Percentiles rank a stretch among this genome's conserved stretches.
These are phyloP conservation scores for Anguilla pacifica DNA, from an alignment of 2,797 vertebrate genomes.

Conservation along the genomic window DNA sequence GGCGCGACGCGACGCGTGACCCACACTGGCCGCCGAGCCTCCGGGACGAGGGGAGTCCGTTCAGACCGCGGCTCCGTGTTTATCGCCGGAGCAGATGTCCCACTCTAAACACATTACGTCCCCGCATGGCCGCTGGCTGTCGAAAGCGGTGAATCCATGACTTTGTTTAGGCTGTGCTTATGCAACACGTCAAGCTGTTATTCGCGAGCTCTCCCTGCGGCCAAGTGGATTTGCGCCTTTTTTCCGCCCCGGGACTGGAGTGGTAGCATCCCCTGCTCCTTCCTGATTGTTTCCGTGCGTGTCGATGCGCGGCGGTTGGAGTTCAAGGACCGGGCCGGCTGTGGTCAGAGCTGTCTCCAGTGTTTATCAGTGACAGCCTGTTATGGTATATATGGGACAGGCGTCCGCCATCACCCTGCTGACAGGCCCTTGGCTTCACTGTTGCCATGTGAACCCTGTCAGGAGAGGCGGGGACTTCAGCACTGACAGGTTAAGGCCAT, in stretches of 20 bases:
- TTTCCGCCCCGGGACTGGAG: neutral
- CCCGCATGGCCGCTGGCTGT: neutral
- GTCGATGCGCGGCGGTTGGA: neutral
- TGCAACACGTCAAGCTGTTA: constrained; percentile 11
- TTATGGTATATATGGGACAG: neutral
- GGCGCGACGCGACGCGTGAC: neutral
- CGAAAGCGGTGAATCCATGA: neutral
- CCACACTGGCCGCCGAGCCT: neutral
- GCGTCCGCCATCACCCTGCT: neutral
- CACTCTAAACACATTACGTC: constrained; percentile 31
- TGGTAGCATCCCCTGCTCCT: neutral
- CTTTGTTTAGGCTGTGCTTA: constrained; percentile 31
- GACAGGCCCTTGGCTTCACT: neutral
- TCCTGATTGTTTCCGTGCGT: neutral
- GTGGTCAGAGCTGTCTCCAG: neutral
- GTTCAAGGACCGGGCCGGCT: neutral
- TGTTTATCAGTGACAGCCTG: neutral
- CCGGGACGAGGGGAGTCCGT: constrained; percentile 1
- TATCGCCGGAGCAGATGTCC: constrained; percentile 21
- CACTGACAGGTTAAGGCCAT: neutral
- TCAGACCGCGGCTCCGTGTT: neutral
- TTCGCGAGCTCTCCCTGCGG: constrained; percentile 4
- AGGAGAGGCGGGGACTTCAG: neutral
- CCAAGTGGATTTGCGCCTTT: constrained; percentile 8
- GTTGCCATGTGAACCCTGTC: neutral